Evolutionary conservation across 2,888 invertebrate species (phyloP), one percentile per base, ranked within the genome.

Genomic region (Agrotis clavis): DNA sequence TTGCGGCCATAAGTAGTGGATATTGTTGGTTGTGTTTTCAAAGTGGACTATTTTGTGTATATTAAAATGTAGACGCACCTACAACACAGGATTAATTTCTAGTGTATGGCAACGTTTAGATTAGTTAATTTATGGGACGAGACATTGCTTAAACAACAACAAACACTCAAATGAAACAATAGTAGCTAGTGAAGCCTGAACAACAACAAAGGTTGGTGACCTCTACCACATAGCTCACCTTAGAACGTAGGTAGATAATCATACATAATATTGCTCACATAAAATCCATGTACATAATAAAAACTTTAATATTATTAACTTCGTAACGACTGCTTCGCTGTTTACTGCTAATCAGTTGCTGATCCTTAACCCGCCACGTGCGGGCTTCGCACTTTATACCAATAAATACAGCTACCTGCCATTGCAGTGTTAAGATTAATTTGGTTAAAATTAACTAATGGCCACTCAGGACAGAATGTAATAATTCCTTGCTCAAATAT

Each of bases 351-450:
- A 62, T 61, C 35, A 66, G 64, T 41, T 25, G 19, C 47, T 69
- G 81, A 76, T 66, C 79, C 63, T 53, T 80, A 48, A 69, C 81
- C 81, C 21, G n/a, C 9, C 81, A 63, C 76, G 81, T 63, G 21
- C 68, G 30, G n/a, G 59, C 35, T 71, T 63, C 65, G 45, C 66
- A 76, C 76, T 71, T 80, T 66, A 60, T 41, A 54, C 56, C 57
- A 30, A 77, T 59, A 66, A 68, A 19, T 30, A 56, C 41, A 54
- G 74, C 63, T 64, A 71, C 51, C 30, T 68, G 73, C 53, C 54
- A 48, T 25, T 14, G 5, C 14, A 30, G 9, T 19, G 25, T 18
- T 19, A 60, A 67, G 48, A 79, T 79, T 70, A 74, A 79, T 79
- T 56, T 41, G 13, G 5, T 60, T 48, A 41, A 60, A 74, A 66